phyloP scores from a whole-genome alignment of 35 echinoderm and acorn worm species.

The Strongylocentrotus purpuratus region DNA sequence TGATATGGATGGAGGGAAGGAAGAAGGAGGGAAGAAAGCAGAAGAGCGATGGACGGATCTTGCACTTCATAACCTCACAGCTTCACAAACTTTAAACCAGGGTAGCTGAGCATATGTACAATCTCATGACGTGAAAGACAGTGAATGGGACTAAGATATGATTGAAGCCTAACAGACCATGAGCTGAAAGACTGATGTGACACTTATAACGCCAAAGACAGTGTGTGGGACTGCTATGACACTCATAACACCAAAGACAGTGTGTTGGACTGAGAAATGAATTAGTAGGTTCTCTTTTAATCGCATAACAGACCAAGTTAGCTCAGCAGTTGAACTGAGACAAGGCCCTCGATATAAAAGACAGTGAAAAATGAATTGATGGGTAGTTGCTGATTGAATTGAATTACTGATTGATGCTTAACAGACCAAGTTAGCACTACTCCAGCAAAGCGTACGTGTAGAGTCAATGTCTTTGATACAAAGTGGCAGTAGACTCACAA shows the following conservation, averaged over 20 bases:
- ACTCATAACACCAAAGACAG: too few species aligned
- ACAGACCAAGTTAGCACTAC: too few species aligned
- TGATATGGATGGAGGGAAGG: conserved; percentile 62
- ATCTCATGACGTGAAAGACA: not conserved
- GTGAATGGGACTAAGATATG: not conserved
- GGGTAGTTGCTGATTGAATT: too few species aligned
- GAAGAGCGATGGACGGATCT: conserved; percentile 89
- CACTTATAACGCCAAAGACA: too few species aligned
- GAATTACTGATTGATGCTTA: too few species aligned
- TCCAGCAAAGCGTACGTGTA: too few species aligned
- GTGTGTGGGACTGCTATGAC: not conserved
- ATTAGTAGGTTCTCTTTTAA: not conserved
- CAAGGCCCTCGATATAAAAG: too few species aligned
- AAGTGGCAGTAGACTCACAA: too few species aligned
- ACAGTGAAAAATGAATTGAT: too few species aligned
- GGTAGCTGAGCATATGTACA: not conserved
- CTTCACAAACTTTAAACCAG: conserved; percentile 37
- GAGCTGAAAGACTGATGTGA: not conserved
- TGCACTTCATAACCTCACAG: conserved; percentile 77
- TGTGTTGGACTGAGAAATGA: not conserved
- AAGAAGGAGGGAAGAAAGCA: conserved; percentile 77
- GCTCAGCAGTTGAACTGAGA: too few species aligned
- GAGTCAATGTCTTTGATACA: too few species aligned
- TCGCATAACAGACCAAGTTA: too few species aligned
- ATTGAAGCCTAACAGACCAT: not conserved